phyloP scores from a whole-genome alignment of 2,888 invertebrate species.

The Amitus sp. region DNA sequence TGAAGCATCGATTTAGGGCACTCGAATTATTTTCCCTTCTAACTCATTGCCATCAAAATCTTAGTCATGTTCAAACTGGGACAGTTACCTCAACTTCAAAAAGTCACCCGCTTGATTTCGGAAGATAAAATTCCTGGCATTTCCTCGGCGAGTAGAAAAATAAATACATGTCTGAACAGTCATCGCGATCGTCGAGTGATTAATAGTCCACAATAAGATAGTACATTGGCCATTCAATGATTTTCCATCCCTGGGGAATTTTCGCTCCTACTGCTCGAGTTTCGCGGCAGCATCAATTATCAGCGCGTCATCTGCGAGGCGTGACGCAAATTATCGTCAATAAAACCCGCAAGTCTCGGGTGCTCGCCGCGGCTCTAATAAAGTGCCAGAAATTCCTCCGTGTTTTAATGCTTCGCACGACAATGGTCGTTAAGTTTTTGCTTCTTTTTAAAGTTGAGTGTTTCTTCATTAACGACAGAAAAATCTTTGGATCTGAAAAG shows the following conservation, averaged over 20 bases:
- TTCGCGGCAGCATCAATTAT: neutral
- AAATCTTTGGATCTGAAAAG: too few species aligned
- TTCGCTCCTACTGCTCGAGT: neutral
- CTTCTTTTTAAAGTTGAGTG: neutral
- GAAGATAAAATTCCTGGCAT: too few species aligned
- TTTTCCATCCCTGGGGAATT: neutral
- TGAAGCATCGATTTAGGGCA: too few species aligned
- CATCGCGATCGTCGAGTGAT: conserved; percentile 7
- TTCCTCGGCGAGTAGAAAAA: too few species aligned
- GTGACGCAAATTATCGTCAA: neutral
- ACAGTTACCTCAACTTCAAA: too few species aligned
- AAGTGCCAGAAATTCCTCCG: neutral
- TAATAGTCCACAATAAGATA: conserved; percentile 7
- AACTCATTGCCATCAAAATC: too few species aligned
- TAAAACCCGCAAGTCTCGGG: neutral
- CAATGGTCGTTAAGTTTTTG: neutral
- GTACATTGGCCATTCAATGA: conserved; percentile 9
- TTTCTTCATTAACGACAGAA: conserved; percentile 3
- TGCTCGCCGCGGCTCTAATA: neutral
- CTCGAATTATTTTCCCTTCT: too few species aligned
- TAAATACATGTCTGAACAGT: too few species aligned
- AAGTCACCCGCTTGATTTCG: too few species aligned
- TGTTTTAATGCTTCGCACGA: neutral
- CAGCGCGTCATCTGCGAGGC: neutral
- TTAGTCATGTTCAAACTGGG: too few species aligned